Percentiles rank a stretch among this genome's conserved stretches.
Evolutionary conservation across 1,140 invertebrate species (phyloP).

Genomic region (Lordiphosa collinella): DNA sequence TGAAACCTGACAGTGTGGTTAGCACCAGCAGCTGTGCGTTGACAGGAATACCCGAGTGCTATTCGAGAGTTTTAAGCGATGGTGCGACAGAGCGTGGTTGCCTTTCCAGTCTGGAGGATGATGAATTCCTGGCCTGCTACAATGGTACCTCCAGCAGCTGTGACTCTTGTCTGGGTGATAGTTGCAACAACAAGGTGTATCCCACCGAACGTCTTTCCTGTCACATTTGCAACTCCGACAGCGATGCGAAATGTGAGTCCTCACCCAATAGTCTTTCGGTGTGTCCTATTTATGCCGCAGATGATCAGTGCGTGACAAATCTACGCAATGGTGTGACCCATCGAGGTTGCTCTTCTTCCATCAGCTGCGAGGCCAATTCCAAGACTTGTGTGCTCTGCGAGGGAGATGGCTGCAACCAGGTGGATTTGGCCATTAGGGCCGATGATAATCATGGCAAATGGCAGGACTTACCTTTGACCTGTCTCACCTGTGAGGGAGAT

Average conservation of each 20-base stretch:
- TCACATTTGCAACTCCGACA: conserved; percentile 62
- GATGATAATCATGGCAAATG: conserved; percentile 71
- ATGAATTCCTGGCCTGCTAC: conserved; percentile 64
- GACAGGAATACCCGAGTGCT: conserved; percentile 59
- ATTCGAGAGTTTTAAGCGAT: conserved; percentile 49
- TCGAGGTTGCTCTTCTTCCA: conserved; percentile 46
- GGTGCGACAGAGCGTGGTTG: conserved; percentile 71
- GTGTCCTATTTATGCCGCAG: conserved; percentile 43
- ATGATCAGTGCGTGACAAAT: conserved; percentile 61
- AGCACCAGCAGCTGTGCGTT: conserved; percentile 28
- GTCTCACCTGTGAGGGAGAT: conserved; percentile 36
- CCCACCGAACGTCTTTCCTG: conserved; percentile 49
- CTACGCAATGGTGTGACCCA: conserved; percentile 51
- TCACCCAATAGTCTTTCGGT: conserved; percentile 43
- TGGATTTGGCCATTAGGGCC: conserved; percentile 30
- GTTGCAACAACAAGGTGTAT: conserved; percentile 53
- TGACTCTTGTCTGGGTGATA: conserved; percentile 38
- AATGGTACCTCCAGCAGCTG: conserved; percentile 56
- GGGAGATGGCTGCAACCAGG: conserved; percentile 59
- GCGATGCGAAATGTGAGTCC: conserved; percentile 38
- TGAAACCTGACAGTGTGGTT: conserved; percentile 30
- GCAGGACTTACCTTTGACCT: conserved; percentile 70
- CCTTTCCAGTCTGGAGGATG: conserved; percentile 58
- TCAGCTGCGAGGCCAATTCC: conserved; percentile 52
- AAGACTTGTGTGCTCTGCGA: conserved; percentile 53